These are phyloP conservation scores for Stichopus horrens DNA, from an alignment of 53 echinoderm and acorn worm species.

Conservation along the genomic window DNA sequence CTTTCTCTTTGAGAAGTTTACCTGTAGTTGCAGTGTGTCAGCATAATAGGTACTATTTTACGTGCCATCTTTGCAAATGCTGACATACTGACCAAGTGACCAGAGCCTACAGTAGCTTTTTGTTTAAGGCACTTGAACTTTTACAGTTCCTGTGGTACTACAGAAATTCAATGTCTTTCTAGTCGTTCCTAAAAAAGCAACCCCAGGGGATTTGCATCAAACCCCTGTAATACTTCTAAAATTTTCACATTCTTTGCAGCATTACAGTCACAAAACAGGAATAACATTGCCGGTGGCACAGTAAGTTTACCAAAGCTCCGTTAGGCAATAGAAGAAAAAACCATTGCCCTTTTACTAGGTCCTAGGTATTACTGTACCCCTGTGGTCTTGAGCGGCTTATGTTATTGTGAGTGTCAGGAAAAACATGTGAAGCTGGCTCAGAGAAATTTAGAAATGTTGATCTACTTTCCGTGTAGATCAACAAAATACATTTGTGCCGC, in stretches of 20 bases:
- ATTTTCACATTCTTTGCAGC: not conserved
- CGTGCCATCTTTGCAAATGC: too few species aligned
- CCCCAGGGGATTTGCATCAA: not conserved
- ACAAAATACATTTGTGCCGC: not conserved
- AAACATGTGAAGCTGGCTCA: not conserved
- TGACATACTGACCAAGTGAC: not conserved
- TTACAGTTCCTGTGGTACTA: not conserved
- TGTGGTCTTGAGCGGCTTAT: not conserved
- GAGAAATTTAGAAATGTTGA: not conserved
- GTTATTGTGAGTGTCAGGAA: not conserved
- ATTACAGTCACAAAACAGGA: conserved; percentile 27
- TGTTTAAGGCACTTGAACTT: too few species aligned
- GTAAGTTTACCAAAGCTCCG: not conserved
- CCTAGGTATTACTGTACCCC: conserved; percentile 12
- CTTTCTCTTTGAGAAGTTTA: too few species aligned
- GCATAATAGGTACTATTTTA: too few species aligned
- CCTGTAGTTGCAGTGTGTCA: too few species aligned
- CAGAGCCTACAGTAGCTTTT: not conserved
- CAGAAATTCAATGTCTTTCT: not conserved
- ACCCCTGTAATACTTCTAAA: not conserved
- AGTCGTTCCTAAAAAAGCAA: not conserved
- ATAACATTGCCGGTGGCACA: conserved; percentile 35
- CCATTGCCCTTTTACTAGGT: not conserved
- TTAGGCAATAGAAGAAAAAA: not conserved
- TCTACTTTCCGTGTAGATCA: not conserved